Percentiles rank a stretch among this genome's conserved stretches.
These are phyloP conservation scores for Sebastes diploproa DNA, from an alignment of 2,797 vertebrate species.

Conservation along the genomic window DNA sequence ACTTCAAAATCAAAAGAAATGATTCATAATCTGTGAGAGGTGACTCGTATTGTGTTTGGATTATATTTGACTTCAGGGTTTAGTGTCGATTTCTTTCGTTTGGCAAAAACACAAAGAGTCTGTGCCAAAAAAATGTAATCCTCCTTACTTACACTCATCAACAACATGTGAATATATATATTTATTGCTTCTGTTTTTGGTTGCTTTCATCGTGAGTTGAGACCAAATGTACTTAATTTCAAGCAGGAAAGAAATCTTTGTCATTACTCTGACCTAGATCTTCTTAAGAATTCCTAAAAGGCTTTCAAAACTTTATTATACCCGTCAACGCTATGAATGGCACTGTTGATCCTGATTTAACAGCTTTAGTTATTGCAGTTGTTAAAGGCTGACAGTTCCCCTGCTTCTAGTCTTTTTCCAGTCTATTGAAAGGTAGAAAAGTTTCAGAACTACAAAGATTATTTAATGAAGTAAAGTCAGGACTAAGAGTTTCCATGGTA, in stretches of 20 bases:
- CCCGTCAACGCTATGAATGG: neutral
- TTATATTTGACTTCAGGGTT: conserved; percentile 28
- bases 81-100: conserved; percentile 12
- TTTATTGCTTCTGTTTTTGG: neutral
- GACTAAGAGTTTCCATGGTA: neutral
- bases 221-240: neutral
- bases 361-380: neutral
- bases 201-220: neutral
- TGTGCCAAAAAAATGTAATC: conserved; percentile 39
- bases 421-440: neutral
- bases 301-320: conserved; percentile 2
- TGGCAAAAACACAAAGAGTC: conserved; percentile 34
- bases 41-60: conserved; percentile 18
- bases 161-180: neutral
- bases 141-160: neutral
- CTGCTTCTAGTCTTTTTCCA: neutral
- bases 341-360: too few species aligned
- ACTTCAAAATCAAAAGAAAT: neutral
- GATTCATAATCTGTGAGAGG: conserved; percentile 17
- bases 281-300: neutral
- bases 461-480: neutral
- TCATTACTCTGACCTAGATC: conserved; percentile 29
- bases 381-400: neutral
- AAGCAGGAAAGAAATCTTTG: neutral
- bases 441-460: neutral